These are phyloP conservation scores for Ageneiosus marmoratus DNA, from an alignment of 2,113 vertebrate genomes.

Conservation along the genomic window DNA sequence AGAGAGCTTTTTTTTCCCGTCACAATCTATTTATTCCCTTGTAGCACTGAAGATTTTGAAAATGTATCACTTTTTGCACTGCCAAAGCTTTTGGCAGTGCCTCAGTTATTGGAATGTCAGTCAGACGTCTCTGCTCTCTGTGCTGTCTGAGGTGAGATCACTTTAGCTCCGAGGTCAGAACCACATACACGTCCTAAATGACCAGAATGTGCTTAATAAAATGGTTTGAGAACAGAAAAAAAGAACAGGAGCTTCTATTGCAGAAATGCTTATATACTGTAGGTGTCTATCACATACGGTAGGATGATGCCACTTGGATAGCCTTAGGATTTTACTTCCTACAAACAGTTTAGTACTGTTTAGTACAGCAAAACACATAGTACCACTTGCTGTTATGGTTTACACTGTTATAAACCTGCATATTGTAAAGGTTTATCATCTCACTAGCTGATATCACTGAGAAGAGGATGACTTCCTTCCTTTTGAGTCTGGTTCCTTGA, in stretches of 20 bases:
- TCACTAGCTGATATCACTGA: not conserved
- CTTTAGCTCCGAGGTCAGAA: not conserved
- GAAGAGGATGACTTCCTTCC: not conserved
- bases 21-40: constrained; percentile 9
- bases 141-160: constrained; percentile 5
- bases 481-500: not conserved
- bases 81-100: not conserved
- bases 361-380: not conserved
- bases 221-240: too few relatives aligned
- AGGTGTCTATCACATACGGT: too few relatives aligned
- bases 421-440: not conserved
- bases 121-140: not conserved
- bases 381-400: not conserved
- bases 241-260: not conserved
- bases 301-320: not conserved
- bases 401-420: too few relatives aligned
- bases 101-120: not conserved
- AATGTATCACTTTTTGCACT: not conserved
- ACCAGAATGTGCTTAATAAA: not conserved
- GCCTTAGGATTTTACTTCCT: not conserved
- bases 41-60: not conserved
- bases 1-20: not conserved
- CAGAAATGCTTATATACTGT: too few relatives aligned
- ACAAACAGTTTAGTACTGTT: not conserved
- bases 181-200: too few relatives aligned